Conservation (phyloP, 2,888 invertebrate genomes). For the Helobdella robusta region DNA sequence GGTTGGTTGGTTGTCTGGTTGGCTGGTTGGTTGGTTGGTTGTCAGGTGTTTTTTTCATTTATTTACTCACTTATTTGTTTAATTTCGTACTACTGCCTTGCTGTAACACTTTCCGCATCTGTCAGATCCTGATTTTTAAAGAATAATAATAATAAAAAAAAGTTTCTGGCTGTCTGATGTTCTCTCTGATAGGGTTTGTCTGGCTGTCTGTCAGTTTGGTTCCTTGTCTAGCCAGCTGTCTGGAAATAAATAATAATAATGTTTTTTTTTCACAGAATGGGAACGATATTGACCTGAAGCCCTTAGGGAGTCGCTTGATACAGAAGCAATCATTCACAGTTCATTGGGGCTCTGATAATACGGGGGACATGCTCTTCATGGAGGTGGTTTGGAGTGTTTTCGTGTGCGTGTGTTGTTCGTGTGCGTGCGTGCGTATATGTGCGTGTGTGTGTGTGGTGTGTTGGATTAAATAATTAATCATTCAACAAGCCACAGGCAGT, state of each 20-base stretch:
- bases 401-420: background rate
- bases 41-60: too few relatives aligned
- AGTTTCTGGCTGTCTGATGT: background rate
- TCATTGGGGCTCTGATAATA: constrained; percentile 84
- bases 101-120: too few relatives aligned
- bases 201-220: background rate
- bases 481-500: background rate
- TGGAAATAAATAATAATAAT: background rate
- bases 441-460: too few relatives aligned
- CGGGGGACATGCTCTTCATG: constrained; percentile 61
- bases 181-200: background rate
- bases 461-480: too few relatives aligned
- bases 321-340: constrained; percentile 97
- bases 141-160: too few relatives aligned
- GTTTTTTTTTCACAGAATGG: constrained; percentile 63
- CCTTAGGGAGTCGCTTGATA: constrained; percentile 82
- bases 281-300: constrained; percentile 92
- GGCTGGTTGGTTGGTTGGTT: too few relatives aligned
- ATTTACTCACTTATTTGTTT: too few relatives aligned
- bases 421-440: too few relatives aligned
- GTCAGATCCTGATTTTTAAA: too few relatives aligned
- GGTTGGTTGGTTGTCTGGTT: too few relatives aligned
- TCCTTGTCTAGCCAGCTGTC: background rate
- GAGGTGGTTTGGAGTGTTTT: constrained; percentile 46
- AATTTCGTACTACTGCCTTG: too few relatives aligned